Evolutionary conservation across 2,888 invertebrate genomes (phyloP).

Genomic region (Noctua pronuba): DNA sequence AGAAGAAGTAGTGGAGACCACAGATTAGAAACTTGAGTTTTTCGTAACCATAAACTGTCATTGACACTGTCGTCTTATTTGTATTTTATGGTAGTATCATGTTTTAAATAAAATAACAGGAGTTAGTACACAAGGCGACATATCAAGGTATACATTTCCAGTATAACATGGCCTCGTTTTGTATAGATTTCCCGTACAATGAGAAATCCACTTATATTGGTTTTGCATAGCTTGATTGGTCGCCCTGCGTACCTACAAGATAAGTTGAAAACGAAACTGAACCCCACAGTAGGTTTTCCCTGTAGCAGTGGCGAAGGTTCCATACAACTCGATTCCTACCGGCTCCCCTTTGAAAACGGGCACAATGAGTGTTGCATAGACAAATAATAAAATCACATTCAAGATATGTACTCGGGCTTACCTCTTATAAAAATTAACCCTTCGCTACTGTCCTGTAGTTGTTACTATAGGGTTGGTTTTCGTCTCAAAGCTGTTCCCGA

Average conservation of each 20-base stretch:
- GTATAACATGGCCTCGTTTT: background rate
- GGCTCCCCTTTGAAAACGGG: no score
- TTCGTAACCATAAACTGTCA: background rate
- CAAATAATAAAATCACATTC: no score
- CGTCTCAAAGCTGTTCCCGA: background rate
- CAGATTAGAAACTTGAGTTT: background rate
- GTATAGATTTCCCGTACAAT: background rate
- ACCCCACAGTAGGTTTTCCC: no score
- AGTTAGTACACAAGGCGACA: background rate
- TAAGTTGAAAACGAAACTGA: background rate
- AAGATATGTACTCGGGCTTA: no score
- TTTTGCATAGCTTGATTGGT: background rate
- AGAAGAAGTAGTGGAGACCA: conserved; percentile 47
- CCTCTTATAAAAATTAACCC: no score
- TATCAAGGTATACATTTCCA: background rate
- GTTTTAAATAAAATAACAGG: background rate
- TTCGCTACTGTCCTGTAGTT: no score
- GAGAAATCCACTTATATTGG: background rate
- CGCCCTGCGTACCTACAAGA: background rate
- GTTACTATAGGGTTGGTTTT: background rate
- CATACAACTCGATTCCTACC: no score
- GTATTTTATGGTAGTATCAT: background rate
- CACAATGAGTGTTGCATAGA: no score
- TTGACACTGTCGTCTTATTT: background rate
- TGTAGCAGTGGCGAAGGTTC: no score